A percentile compares a stretch with the other conserved stretches of the same genome.
phyloP scores from a whole-genome alignment of 2,888 invertebrate genomes.

The Pegoplata infirma region DNA sequence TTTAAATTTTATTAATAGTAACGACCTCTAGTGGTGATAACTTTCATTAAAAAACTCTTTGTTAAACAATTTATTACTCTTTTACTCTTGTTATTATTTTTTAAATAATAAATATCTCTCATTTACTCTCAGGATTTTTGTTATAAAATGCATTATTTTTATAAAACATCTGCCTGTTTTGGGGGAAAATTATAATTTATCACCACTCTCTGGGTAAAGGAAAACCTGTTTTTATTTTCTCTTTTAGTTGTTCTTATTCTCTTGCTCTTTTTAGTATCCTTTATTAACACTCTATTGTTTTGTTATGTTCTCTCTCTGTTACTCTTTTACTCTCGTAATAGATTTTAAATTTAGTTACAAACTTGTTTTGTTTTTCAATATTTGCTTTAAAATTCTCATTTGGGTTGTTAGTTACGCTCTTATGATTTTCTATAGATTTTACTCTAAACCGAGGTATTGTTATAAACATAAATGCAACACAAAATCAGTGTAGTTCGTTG shows the following conservation, averaged over 20 bases:
- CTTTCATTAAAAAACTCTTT: slow-evolving; percentile 2
- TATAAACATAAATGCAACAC: slow-evolving; percentile 62
- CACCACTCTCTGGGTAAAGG: not conserved
- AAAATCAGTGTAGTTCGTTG: slow-evolving; percentile 76
- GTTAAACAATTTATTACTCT: not conserved
- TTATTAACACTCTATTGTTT: not conserved
- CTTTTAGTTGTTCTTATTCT: slow-evolving; percentile 30
- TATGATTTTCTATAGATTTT: slow-evolving; percentile 64
- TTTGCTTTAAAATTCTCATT: slow-evolving; percentile 14
- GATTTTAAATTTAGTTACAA: not conserved
- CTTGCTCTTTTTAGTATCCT: not conserved
- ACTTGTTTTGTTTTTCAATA: not conserved
- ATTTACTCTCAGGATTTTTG: not conserved
- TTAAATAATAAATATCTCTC: no score
- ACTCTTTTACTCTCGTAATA: slow-evolving; percentile 34
- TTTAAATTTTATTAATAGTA: not conserved
- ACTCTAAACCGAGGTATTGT: slow-evolving; percentile 73
- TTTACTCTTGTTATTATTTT: not conserved
- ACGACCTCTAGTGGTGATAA: slow-evolving; percentile 36
- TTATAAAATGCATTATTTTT: slow-evolving; percentile 1
- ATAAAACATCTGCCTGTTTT: slow-evolving; percentile 59
- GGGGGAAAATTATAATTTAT: slow-evolving; percentile 6
- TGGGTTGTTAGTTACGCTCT: slow-evolving; percentile 67
- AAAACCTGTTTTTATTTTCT: slow-evolving; percentile 43
- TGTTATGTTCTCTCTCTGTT: slow-evolving; percentile 1